phyloP scores from a whole-genome alignment of 2,888 invertebrate genomes.

The Coelopa pilipes region DNA sequence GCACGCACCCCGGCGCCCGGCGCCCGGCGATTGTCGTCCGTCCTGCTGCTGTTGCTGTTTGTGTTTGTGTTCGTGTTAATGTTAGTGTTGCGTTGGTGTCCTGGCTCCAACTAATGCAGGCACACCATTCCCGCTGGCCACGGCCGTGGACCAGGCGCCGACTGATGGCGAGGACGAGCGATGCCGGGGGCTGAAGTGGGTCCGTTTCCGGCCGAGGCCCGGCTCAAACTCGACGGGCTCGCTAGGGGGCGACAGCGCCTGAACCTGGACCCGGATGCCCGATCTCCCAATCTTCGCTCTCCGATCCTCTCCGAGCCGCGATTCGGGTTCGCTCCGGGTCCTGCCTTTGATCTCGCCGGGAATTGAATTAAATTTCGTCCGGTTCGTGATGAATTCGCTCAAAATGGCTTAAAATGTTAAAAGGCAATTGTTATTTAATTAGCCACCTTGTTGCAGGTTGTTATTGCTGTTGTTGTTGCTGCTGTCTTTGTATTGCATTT shows the following conservation, averaged over 20 bases:
- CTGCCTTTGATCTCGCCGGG: background rate
- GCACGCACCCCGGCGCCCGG: background rate
- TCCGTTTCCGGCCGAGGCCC: no score
- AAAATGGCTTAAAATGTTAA: slow-evolving; percentile 3
- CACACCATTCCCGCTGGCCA: no score
- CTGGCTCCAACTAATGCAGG: no score
- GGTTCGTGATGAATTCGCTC: background rate
- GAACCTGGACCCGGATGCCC: no score
- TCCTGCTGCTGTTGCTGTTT: background rate
- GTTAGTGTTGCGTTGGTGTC: background rate
- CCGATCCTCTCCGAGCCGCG: background rate
- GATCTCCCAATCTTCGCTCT: background rate
- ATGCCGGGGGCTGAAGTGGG: no score
- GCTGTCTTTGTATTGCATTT: background rate
- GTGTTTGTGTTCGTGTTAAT: background rate
- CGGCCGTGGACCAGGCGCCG: no score
- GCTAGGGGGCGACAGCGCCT: no score
- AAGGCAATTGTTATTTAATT: background rate
- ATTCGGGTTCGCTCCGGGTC: background rate
- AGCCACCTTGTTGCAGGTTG: background rate
- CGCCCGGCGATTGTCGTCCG: background rate
- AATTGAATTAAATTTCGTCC: slow-evolving; percentile 3
- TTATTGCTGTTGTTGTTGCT: background rate
- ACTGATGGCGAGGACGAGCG: no score
- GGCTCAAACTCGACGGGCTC: no score